These are phyloP conservation scores for Eilema depressum DNA, from an alignment of 2,888 invertebrate species.

Conservation along the genomic window DNA sequence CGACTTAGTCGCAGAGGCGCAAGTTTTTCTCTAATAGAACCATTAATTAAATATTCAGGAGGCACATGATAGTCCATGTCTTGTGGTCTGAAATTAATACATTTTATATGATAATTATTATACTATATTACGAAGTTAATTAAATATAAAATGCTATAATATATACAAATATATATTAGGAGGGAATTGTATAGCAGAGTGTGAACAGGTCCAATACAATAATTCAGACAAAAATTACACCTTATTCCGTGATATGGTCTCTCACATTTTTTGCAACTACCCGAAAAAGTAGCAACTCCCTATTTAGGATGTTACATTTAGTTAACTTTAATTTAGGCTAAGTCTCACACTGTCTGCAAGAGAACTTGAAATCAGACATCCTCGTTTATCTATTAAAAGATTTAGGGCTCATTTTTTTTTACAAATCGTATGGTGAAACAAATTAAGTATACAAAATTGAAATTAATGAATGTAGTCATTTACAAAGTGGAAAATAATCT, in stretches of 20 bases:
- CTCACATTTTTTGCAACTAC: neutral
- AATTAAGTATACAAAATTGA: no score
- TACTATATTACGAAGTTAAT: neutral
- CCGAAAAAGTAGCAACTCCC: neutral
- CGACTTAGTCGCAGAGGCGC: constrained; percentile 98
- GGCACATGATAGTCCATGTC: constrained; percentile 99
- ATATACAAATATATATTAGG: neutral
- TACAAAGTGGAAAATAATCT: no score
- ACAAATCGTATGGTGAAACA: no score
- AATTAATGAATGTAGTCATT: no score
- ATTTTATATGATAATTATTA: constrained; percentile 1
- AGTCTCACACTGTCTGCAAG: neutral
- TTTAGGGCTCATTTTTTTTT: no score
- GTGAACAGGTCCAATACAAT: neutral
- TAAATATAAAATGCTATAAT: neutral
- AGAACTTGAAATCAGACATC: neutral
- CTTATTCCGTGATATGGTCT: neutral
- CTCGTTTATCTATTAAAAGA: neutral
- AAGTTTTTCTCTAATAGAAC: constrained; percentile 97
- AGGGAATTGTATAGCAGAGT: neutral
- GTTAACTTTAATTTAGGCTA: neutral
- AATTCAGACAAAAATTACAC: neutral
- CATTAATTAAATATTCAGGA: constrained; percentile 99
- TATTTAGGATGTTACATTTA: neutral
- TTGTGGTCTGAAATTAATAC: constrained; percentile 91